phyloP scores from a whole-genome alignment of 2,888 invertebrate species.

The Hipparchia sbordonii region DNA sequence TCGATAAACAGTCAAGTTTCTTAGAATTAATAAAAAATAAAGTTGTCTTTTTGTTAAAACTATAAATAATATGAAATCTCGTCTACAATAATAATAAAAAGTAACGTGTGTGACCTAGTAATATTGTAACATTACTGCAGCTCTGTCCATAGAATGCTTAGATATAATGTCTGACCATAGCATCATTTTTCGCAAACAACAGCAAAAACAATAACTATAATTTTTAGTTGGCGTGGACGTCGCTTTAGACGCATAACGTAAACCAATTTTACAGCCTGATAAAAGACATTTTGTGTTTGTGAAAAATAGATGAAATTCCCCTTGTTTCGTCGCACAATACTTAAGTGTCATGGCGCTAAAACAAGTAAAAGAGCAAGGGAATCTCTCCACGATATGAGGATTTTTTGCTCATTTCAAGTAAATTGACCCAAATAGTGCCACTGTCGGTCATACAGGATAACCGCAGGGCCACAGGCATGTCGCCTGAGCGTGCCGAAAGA shows the following conservation, averaged over 20 bases:
- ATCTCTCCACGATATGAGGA: constrained; percentile 4
- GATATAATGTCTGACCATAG: too few species aligned
- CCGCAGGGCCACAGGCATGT: background rate
- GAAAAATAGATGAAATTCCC: constrained; percentile 9
- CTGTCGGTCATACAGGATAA: constrained; percentile 30
- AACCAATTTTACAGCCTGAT: background rate
- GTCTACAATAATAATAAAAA: too few species aligned
- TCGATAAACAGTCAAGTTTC: background rate
- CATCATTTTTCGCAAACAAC: too few species aligned
- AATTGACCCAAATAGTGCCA: constrained; percentile 30
- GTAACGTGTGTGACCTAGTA: too few species aligned
- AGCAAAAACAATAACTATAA: too few species aligned
- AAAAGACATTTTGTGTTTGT: background rate
- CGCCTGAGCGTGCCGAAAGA: background rate
- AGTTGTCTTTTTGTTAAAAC: too few species aligned
- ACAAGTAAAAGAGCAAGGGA: background rate
- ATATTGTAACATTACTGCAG: too few species aligned
- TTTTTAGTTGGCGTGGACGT: too few species aligned
- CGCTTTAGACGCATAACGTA: background rate
- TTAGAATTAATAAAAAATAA: too few species aligned
- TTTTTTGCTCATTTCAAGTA: constrained; percentile 18
- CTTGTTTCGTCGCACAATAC: constrained; percentile 10
- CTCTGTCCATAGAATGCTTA: too few species aligned
- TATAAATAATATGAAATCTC: too few species aligned
- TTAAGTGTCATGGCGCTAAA: background rate